Percentiles rank a stretch among this genome's conserved stretches.
Evolutionary conservation across 2,888 invertebrate genomes (phyloP).

Genomic region (Steinernema scapterisci): DNA sequence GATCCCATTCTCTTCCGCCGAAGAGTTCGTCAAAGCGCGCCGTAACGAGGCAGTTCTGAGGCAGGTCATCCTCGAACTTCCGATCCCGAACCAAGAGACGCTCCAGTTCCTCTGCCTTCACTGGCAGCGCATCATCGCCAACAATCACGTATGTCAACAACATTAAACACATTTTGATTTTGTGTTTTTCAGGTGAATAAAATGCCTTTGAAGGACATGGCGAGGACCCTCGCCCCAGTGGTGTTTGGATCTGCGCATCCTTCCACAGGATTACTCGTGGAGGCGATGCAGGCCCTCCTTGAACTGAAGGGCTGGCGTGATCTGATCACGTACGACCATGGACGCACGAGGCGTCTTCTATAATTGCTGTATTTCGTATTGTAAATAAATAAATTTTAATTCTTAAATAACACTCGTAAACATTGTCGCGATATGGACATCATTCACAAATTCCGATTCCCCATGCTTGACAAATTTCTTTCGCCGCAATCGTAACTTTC

Average conservation of each 20-base stretch:
- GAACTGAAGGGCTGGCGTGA: neutral
- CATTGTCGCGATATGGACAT: too few relatives aligned
- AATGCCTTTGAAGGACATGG: neutral
- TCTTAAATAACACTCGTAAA: conserved; percentile 67
- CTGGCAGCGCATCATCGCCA: conserved; percentile 73
- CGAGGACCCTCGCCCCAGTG: neutral
- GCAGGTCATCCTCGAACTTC: conserved; percentile 81
- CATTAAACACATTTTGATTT: neutral
- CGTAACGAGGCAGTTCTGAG: conserved; percentile 43
- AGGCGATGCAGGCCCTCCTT: neutral
- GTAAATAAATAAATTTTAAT: too few relatives aligned
- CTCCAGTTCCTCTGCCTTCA: conserved; percentile 87
- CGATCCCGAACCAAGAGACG: conserved; percentile 89
- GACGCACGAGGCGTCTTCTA: neutral
- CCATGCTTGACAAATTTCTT: too few relatives aligned
- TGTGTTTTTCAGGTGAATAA: neutral
- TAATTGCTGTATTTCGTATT: too few relatives aligned
- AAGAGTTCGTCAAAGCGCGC: conserved; percentile 78
- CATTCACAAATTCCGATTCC: too few relatives aligned
- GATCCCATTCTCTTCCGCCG: conserved; percentile 80
- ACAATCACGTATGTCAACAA: neutral
- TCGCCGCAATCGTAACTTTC: too few relatives aligned
- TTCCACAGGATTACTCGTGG: neutral
- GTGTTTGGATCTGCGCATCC: neutral
- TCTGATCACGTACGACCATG: neutral